Evolutionary conservation across 2,113 vertebrate genomes (phyloP).

Genomic region (Furnarius figulus): DNA sequence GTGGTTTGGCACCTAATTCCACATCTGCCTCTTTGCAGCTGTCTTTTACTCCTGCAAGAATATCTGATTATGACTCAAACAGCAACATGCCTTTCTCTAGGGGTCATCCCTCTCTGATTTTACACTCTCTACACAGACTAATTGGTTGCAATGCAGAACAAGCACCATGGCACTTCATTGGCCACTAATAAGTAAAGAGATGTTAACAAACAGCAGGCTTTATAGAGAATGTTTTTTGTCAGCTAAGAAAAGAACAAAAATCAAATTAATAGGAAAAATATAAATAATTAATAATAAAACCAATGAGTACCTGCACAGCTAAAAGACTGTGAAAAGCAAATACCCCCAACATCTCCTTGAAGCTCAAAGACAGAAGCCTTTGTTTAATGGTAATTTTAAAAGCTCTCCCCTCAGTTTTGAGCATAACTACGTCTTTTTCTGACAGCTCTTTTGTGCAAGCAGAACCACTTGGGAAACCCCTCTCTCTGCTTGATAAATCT

Average conservation of each 20-base stretch:
- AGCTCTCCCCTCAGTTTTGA: background rate
- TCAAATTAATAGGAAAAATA: background rate
- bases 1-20: slow-evolving; percentile 10
- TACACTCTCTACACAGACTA: slow-evolving; percentile 25
- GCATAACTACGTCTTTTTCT: background rate
- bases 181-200: slow-evolving; percentile 14
- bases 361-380: background rate
- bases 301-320: background rate
- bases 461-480: slow-evolving; percentile 15
- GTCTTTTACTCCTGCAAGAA: slow-evolving; percentile 20
- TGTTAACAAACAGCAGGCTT: background rate
- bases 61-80: slow-evolving; percentile 68
- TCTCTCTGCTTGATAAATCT: background rate
- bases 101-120: slow-evolving; percentile 49
- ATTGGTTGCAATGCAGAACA: slow-evolving; percentile 33
- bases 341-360: background rate
- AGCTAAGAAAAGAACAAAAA: background rate
- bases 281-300: background rate
- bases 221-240: background rate
- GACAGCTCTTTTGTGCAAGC: slow-evolving; percentile 15
- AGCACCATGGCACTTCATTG: background rate
- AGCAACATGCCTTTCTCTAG: slow-evolving; percentile 42
- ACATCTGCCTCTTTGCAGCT: slow-evolving; percentile 61
- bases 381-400: background rate
- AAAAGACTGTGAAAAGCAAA: background rate